Conservation (phyloP, 2,113 vertebrate genomes). For the Dipodomys stephensi region DNA sequence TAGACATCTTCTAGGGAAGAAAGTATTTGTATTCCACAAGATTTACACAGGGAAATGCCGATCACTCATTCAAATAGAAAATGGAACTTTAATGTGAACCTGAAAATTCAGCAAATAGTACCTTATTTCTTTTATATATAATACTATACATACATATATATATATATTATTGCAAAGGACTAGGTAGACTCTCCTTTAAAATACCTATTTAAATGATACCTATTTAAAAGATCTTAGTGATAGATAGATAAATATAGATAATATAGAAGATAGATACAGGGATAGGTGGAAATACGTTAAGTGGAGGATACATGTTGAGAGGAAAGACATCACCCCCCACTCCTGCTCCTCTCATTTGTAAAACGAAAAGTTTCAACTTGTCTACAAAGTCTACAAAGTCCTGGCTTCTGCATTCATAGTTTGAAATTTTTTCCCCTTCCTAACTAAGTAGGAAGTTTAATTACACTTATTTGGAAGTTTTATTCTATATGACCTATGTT, state of each 20-base stretch:
- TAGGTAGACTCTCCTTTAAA: background rate
- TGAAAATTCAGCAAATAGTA: background rate
- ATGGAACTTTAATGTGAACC: background rate
- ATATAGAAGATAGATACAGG: no score
- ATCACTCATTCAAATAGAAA: background rate
- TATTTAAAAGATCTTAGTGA: background rate
- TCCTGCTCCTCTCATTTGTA: background rate
- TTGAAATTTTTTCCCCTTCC: background rate
- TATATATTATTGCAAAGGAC: background rate
- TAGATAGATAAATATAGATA: no score
- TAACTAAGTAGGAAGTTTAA: background rate
- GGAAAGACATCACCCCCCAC: background rate
- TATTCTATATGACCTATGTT: background rate
- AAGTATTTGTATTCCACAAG: background rate
- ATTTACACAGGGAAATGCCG: no score
- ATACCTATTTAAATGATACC: background rate
- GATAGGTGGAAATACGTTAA: background rate
- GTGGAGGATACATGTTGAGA: background rate
- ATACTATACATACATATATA: background rate
- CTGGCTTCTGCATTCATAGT: background rate
- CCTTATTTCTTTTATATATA: background rate
- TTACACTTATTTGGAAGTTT: conserved; percentile 13
- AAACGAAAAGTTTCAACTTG: background rate
- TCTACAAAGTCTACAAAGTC: background rate
- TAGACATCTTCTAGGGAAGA: background rate